These are phyloP conservation scores for Pangasius krempfi DNA, from an alignment of 2,797 vertebrate genomes.

Conservation along the genomic window DNA sequence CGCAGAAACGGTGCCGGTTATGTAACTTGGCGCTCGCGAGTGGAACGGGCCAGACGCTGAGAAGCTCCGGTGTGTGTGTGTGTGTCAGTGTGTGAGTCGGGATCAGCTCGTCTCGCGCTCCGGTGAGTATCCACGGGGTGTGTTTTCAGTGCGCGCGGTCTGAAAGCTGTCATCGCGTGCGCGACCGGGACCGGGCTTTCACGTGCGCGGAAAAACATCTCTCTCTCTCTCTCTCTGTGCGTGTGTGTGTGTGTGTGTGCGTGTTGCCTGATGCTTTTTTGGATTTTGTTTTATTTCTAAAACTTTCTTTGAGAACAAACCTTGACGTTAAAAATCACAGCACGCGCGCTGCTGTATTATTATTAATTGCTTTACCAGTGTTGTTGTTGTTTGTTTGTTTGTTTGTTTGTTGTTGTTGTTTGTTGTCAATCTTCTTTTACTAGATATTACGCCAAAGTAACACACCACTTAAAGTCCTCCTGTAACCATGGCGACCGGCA, in stretches of 20 bases:
- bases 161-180: not conserved
- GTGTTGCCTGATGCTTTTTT: not conserved
- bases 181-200: not conserved
- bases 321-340: not conserved
- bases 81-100: not conserved
- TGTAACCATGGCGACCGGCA: slow-evolving; percentile 5
- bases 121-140: not conserved
- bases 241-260: not conserved
- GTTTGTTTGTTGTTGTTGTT: too few species aligned
- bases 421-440: not conserved
- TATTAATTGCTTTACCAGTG: not conserved
- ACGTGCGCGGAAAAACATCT: slow-evolving; percentile 6
- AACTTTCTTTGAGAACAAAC: not conserved
- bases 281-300: not conserved
- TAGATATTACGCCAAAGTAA: too few species aligned
- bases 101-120: slow-evolving; percentile 17
- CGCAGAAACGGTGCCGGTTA: slow-evolving; percentile 70
- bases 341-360: not conserved
- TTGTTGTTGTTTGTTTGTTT: not conserved
- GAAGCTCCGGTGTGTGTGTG: slow-evolving; percentile 1
- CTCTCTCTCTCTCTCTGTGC: not conserved
- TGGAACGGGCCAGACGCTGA: not conserved
- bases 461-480: not conserved
- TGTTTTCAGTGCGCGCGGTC: not conserved
- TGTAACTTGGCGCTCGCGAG: slow-evolving; percentile 53